Evolutionary conservation across 2,113 vertebrate species (phyloP), one percentile per base, ranked within the genome.

Genomic region (Hydrochoerus hydrochaeris): DNA sequence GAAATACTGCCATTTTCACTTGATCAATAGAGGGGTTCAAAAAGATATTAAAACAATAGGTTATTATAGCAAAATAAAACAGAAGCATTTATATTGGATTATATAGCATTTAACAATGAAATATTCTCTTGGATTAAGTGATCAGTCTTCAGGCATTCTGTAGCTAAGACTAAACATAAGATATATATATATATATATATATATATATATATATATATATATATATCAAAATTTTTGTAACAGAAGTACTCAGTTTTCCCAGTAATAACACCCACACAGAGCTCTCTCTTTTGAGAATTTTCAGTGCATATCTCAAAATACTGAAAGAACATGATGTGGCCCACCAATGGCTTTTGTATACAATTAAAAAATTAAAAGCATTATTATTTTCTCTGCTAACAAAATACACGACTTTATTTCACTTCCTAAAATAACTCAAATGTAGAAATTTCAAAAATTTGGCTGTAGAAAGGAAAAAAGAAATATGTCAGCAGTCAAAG

Each of bases 1-100:
- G 65, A 97, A 97, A 95, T 82, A 80, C 35, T 91, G 60, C 85
- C 92, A 91, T 95, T 96, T 95, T 95, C 78, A 94, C 12, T 52
- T 77, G 71, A 93, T 97, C 97, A 80, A 96, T 92, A 95, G 38
- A 95, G 28, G 82, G 4, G 81, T 91, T 80, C 35, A 84, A 94
- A 12, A 85, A 91, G 38, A 90, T 93, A 97, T 88, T 91, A 96
- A 91, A 63, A 73, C 38, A 81, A 58, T 84, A 71, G 41, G 71
- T 89, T 38, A 80, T 71, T 73, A 38, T 9, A 85, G n/a, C 41
- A 54, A 95, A 92, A 94, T 85, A 14, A 71, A 60, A 85, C 63
- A 60, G 41, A 28, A 65, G 19, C 13, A 41, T 41, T 89, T 94
- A 82, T 57, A 2, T 52, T 80, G 78, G 38, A 92, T 85, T 32